These are phyloP conservation scores for Lacerta viridis DNA, from an alignment of 2,797 vertebrate species.

Conservation along the genomic window DNA sequence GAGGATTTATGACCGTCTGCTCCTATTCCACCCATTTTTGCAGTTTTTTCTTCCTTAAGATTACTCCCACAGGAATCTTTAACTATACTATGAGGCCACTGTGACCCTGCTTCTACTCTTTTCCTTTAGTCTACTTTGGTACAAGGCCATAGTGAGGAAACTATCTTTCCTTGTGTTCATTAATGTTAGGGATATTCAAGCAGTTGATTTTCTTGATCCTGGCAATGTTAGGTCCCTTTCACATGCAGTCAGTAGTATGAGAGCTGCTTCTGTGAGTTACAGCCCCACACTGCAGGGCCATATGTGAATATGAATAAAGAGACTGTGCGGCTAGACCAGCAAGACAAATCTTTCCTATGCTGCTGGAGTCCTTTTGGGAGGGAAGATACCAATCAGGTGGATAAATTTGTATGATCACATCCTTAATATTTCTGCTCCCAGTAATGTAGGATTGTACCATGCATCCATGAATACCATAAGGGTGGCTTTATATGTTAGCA, in stretches of 20 bases:
- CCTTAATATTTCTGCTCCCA: background rate
- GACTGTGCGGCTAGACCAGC: background rate
- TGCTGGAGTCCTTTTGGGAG: background rate
- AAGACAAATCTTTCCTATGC: background rate
- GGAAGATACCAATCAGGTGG: background rate
- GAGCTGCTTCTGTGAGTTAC: background rate
- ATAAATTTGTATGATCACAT: background rate
- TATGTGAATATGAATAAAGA: background rate
- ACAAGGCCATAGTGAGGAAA: background rate
- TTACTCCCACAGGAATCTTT: background rate
- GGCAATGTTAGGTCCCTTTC: background rate
- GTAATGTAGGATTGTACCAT: background rate
- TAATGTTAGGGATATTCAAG: background rate
- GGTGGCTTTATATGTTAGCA: background rate
- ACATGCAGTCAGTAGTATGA: background rate
- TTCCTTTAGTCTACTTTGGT: background rate
- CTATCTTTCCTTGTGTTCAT: background rate
- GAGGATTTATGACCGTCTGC: background rate
- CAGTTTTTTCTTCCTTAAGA: background rate
- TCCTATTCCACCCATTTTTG: background rate
- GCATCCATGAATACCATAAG: background rate
- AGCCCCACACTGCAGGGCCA: background rate
- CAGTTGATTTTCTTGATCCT: constrained; percentile 7
- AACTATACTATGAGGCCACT: background rate
- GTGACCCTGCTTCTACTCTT: background rate